Base-by-base conservation (phyloP, 2,888 invertebrate species). In the Buathra laborator region DNA sequence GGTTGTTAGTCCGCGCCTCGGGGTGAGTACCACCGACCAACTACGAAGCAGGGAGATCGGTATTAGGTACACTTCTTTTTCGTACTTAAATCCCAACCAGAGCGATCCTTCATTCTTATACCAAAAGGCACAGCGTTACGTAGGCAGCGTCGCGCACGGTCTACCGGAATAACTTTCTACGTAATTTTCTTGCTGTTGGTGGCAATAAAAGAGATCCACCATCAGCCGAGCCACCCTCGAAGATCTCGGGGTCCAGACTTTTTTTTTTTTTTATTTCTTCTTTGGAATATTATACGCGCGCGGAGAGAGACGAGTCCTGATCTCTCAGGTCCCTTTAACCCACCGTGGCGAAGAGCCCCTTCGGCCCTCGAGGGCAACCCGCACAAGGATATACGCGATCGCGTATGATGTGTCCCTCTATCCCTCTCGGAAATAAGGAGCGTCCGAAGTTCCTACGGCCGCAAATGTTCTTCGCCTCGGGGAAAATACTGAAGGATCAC, bases 91-190 rank as follows among this genome's bases (percentile, higher is more conserved):
- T 88, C 87, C 37, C 80, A 84, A 79, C 83, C 87, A 82, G 51
- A 79, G 85, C 84, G 85, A 87, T 90, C 86, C 88, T 88, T 91
- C 89, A 89, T 87, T 88, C 87, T 89, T 86, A 88, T 87, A 87
- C 19, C 62, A 56, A 59, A 77, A 37, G 7, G 53, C 64, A 48
- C 66, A 51, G 37, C 37, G 29, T 4, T n/a, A 48, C 29, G 24
- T 19, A 19, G 24, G 44, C 56, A 16, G 53, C 32, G 32, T 51
- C 43, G 43, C 24, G 19, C 56, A 48, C 14, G 75, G 85, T 87
- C 62, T 83, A 37, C 16, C 75, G 84, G 87, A 89, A 86, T 86
- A 87, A 87, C 86, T 88, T 88, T 85, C 86, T 85, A 37, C 70
- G 84, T 83, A 70, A 86, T 86, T 88, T 83, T 37, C 48, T 76